A percentile compares a stretch with the other conserved stretches of the same genome.
phyloP scores from a whole-genome alignment of 2,113 vertebrate species.

The Mirza zaza region DNA sequence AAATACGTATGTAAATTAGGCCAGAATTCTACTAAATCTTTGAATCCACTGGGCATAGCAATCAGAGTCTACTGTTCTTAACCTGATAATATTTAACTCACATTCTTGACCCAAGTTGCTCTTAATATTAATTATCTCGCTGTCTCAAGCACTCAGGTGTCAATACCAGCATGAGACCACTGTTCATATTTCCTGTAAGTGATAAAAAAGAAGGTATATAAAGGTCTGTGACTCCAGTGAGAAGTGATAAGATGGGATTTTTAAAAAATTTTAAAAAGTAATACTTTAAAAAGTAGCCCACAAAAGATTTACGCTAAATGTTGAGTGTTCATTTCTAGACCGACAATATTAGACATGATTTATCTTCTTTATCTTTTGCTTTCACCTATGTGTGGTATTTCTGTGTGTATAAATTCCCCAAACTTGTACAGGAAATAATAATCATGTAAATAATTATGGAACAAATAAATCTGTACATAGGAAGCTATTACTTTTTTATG shows the following conservation, averaged over 20 bases:
- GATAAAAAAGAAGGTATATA: not conserved
- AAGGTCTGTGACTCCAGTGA: not conserved
- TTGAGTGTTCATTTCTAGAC: not conserved
- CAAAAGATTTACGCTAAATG: not conserved
- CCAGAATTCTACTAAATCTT: not conserved
- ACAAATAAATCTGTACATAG: not conserved
- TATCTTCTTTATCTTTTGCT: not conserved
- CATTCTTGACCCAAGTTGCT: not conserved
- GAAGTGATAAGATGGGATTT: not conserved
- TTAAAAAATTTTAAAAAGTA: not conserved
- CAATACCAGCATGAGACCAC: not conserved
- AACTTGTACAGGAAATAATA: not conserved
- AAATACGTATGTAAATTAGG: not conserved
- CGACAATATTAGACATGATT: not conserved
- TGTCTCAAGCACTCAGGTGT: not conserved
- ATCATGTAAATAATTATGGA: not conserved
- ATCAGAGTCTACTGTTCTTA: not conserved
- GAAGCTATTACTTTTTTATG: not conserved
- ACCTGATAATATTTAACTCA: not conserved
- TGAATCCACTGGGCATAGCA: not conserved
- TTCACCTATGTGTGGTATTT: not conserved
- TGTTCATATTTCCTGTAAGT: not conserved
- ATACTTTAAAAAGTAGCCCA: not conserved
- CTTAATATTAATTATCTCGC: slow-evolving; percentile 2
- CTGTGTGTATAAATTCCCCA: not conserved